Evolutionary conservation across 2,113 vertebrate genomes (phyloP), one percentile per base, ranked within the genome.

Genomic region (Eleginops maclovinus): DNA sequence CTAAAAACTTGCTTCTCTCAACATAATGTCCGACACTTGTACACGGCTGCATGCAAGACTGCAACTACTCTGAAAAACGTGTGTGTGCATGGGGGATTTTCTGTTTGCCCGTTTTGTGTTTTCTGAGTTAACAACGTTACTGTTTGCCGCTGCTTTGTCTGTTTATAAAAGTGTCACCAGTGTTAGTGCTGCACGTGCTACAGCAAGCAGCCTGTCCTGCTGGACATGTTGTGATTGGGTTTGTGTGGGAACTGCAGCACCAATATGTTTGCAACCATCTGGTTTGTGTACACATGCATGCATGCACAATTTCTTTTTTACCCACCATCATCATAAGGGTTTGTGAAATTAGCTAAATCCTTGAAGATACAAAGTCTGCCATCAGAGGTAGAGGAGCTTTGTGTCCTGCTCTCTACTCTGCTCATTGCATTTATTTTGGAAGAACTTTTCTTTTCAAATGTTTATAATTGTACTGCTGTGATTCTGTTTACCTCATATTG

Each of bases 131-230:
- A 4, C 16, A 3, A 9, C 2, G 4, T 50, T 67, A 53, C 21
- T 16, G 26, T 67, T 7, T 56, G 40, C 70, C 50, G 70, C 28
- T 21, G 17, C 66, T 60, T 15, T 47, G 56, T 83, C 51, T 46
- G 28, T 72, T 73, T n/a, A 41, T 40, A 28, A 19, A 71, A 78
- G 51, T 80, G 81, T 83, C 61, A 61, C 77, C 63, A 12, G 69
- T 79, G 72, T 70, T 64, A 6, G 49, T 72, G 66, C 82, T 87
- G 87, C 87, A 88, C 88, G 90, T 76, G 74, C 81, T 78, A 40
- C 62, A 62, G 24, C 26, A 28, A 0, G 53, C 44, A 54, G 62
- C 72, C 24, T 15, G 56, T 87, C 44, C 47, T 54, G 28, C 28
- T 46, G 75, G 40, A 79, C 28, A 3, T 43, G 54, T 70, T 64